Evolutionary conservation across 2,888 invertebrate species (phyloP), one percentile per base, ranked within the genome.

Genomic region (Megaustenia siamemsis): DNA sequence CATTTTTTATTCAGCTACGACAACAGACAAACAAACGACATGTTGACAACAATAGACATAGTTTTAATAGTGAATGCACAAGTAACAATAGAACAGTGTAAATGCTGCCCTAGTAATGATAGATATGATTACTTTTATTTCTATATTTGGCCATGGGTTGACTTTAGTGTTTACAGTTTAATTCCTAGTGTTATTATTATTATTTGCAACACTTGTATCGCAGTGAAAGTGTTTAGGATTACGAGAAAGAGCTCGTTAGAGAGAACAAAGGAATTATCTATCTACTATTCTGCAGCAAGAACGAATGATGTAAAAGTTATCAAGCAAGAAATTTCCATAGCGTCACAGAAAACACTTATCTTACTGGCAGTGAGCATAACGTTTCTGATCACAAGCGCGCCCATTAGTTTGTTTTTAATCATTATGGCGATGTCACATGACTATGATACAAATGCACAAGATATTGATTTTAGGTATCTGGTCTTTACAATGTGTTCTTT

Each of bases 141-240:
- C 18, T 32, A 86, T 6, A 77, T 87, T 21, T 93, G 92, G 91
- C 90, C 91, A 10, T 92, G 91, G 90, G 88, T 93, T 43, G 93
- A 93, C 87, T 85, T 92, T 24, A 86, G 88, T 66, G 85, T 89
- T 12, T 91, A 89, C 86, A 90, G 89, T 75, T 73, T 90, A 15
- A 76, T 92, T n/a, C 93, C 93, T 1, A 90, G 90, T 32, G 15
- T 86, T 38, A 83, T 92, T 28, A 87, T 93, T 45, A 83, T 91
- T 18, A 71, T 89, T 40, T 91, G 90, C 18, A 93, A 92, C 86
- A 43, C 87, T 15, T 88, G 88, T 56, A 92, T 92, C 73, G 84
- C 91, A 3, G 77, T 88, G 15, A 73, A 63, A 60, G 82, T 85
- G 4, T 35, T 69, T 0, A 24, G 49, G 4, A 85, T 79, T 60